Percentiles rank a stretch among this genome's conserved stretches.
phyloP scores from a whole-genome alignment of 23 tunicate genomes.

The Botrylloides violaceus region DNA sequence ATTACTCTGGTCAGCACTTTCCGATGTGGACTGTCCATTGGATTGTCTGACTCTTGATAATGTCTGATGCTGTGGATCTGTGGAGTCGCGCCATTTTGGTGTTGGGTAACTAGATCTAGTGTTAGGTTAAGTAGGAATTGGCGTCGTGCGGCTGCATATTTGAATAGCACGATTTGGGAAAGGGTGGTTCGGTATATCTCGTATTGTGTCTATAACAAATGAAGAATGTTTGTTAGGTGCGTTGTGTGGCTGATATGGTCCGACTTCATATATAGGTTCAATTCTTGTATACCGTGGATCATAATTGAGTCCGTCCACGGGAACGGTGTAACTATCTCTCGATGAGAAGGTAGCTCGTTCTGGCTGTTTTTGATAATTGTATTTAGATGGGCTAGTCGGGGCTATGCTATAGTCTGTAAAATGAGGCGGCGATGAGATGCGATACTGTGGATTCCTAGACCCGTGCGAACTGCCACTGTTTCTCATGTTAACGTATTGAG shows the following conservation, averaged over 20 bases:
- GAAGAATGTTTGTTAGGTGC: conserved; percentile 14
- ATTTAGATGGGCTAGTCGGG: conserved; percentile 32
- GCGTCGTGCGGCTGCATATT: conserved; percentile 6
- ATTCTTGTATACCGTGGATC: conserved; percentile 13
- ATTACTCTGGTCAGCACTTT: not conserved
- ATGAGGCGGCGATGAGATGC: conserved; percentile 15
- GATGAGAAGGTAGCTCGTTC: conserved; percentile 40
- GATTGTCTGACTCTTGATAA: not conserved
- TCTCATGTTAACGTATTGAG: not conserved
- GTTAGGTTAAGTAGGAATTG: no score
- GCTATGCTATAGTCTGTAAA: conserved; percentile 27
- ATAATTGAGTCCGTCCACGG: conserved; percentile 31
- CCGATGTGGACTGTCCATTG: not conserved
- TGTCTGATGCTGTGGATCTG: not conserved
- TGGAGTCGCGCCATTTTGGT: not conserved
- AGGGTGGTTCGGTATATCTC: conserved; percentile 3
- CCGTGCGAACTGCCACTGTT: not conserved
- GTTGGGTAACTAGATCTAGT: not conserved
- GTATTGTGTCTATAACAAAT: conserved; percentile 14
- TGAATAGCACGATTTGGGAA: not conserved
- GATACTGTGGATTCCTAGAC: not conserved
- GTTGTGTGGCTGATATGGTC: not conserved
- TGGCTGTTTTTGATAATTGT: conserved; percentile 32
- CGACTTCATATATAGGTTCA: conserved; percentile 23
- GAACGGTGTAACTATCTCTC: conserved; percentile 26